These are phyloP conservation scores for Lytechinus pictus DNA, from an alignment of 35 echinoderm and acorn worm genomes.

Conservation along the genomic window DNA sequence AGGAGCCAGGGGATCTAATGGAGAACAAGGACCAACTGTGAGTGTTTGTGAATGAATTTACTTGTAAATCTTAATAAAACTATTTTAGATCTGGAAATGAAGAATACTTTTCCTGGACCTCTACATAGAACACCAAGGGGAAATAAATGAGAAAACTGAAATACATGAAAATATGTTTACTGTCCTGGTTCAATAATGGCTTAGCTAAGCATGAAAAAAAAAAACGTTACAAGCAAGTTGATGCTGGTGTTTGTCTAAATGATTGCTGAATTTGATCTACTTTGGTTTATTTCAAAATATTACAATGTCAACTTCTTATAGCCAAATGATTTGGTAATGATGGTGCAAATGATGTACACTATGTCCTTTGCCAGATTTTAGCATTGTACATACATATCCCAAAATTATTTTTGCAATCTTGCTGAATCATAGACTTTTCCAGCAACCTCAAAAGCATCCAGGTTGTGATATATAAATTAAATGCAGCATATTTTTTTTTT, in stretches of 20 bases:
- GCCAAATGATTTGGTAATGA: background rate
- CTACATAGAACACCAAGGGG: background rate
- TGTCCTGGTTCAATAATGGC: background rate
- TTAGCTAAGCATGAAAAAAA: no score
- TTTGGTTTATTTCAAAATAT: no score
- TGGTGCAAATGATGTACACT: background rate
- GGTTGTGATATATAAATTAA: background rate
- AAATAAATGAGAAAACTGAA: background rate
- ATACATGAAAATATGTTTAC: background rate
- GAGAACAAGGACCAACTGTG: constrained; percentile 31
- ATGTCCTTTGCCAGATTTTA: background rate
- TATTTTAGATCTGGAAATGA: background rate
- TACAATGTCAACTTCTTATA: background rate
- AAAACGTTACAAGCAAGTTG: no score
- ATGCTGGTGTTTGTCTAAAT: no score
- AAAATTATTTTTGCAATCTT: background rate
- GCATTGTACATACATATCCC: background rate
- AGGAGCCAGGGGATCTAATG: background rate
- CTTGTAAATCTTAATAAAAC: background rate
- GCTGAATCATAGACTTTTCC: background rate
- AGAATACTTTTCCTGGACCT: background rate
- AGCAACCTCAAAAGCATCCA: background rate
- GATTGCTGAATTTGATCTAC: no score
- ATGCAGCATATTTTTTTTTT: no score
- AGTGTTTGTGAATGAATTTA: background rate